phyloP scores from a whole-genome alignment of 2,113 vertebrate species.

The Daboia siamensis region DNA sequence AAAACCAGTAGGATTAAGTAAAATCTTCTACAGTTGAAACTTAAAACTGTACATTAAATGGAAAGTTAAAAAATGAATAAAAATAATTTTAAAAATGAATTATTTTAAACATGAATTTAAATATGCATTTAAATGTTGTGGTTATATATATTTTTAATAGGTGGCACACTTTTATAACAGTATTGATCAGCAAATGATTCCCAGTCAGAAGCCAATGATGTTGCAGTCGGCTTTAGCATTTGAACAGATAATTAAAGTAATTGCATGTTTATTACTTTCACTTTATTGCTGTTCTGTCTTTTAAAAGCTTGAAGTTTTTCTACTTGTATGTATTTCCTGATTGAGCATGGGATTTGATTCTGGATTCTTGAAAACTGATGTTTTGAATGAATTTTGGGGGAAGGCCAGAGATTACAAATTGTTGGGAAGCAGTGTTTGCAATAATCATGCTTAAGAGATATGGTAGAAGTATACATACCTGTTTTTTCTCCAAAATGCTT shows the following conservation, averaged over 20 bases:
- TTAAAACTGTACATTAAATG: not conserved
- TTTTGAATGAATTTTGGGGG: not conserved
- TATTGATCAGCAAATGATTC: constrained; percentile 98
- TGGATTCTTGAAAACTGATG: too few species aligned
- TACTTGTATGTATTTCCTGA: not conserved
- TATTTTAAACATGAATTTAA: not conserved
- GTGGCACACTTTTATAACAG: constrained; percentile 98
- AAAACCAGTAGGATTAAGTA: not conserved
- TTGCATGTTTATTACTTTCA: not conserved
- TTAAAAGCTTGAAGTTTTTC: not conserved
- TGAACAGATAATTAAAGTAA: constrained; percentile 96
- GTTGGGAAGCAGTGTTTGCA: not conserved
- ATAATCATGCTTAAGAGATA: not conserved
- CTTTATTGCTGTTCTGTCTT: not conserved
- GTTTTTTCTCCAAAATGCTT: not conserved
- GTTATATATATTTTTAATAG: constrained; percentile 66
- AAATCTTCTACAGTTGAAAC: not conserved
- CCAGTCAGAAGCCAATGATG: constrained; percentile 98
- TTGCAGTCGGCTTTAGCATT: constrained; percentile 90
- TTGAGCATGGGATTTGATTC: not conserved
- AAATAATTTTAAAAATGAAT: not conserved
- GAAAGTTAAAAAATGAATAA: not conserved
- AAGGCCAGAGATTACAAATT: not conserved
- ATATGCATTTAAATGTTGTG: not conserved
- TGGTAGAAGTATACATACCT: too few species aligned